Conservation (phyloP, 2,113 vertebrate species). For the Leptobrachium ailaonicum region DNA sequence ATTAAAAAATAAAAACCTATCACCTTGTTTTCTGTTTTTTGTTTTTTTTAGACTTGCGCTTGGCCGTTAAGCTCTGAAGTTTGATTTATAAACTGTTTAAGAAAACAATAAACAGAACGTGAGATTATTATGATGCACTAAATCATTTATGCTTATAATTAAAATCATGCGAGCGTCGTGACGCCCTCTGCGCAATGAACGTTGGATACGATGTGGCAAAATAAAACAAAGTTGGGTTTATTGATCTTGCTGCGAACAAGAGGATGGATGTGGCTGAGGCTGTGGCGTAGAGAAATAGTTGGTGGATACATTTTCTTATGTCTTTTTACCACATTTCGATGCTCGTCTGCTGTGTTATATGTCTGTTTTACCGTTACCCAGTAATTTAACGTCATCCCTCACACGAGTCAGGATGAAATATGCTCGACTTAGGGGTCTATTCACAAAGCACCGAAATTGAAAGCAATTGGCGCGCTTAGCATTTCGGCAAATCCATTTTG, state of each 20-base stretch:
- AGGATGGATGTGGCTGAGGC: constrained; percentile 56
- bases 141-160: constrained; percentile 68
- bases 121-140: constrained; percentile 64
- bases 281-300: constrained; percentile 52
- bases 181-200: neutral
- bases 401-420: too few species aligned
- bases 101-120: too few species aligned
- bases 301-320: constrained; percentile 29
- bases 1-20: neutral
- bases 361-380: too few species aligned
- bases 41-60: neutral
- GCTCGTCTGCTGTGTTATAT: neutral
- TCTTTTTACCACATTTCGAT: neutral
- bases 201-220: neutral
- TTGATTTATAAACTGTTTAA: too few species aligned
- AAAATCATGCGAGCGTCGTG: constrained; percentile 55
- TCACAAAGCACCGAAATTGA: too few species aligned
- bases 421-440: too few species aligned
- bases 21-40: neutral
- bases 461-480: too few species aligned
- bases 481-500: too few species aligned
- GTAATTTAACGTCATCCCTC: too few species aligned
- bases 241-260: constrained; percentile 71
- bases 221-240: constrained; percentile 70
- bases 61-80: too few species aligned